Percentiles rank a stretch among this genome's conserved stretches.
Evolutionary conservation across 1,140 invertebrate species (phyloP).

Genomic region (Metopolophium dirhodum): DNA sequence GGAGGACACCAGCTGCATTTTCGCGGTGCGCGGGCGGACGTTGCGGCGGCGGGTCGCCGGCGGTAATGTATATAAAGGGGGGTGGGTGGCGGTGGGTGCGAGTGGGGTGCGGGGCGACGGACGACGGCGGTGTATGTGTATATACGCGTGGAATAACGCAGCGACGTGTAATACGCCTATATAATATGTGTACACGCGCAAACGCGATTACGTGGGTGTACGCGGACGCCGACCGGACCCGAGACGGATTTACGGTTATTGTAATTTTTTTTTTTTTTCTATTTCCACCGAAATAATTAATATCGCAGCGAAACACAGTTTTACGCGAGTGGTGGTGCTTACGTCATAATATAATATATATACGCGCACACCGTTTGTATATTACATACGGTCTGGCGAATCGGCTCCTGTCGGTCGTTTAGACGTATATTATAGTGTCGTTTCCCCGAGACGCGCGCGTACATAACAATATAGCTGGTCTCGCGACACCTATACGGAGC

Average conservation of each 20-base stretch:
- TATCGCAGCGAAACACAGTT: not conserved
- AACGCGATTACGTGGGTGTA: constrained; percentile 1
- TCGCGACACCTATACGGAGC: not conserved
- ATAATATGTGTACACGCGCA: not conserved
- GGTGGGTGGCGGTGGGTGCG: not conserved
- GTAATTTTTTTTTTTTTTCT: not conserved
- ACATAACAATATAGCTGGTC: not conserved
- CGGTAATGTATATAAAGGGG: not conserved
- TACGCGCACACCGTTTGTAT: not conserved
- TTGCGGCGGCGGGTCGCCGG: not conserved
- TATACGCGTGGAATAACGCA: not conserved
- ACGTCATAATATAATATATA: not conserved
- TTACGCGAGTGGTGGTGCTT: too few relatives aligned
- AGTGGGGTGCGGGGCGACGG: too few relatives aligned
- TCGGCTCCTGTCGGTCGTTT: not conserved
- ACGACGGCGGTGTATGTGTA: not conserved
- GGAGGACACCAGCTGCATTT: constrained; percentile 26
- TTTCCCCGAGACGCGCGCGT: not conserved
- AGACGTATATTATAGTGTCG: too few relatives aligned
- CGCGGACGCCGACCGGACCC: not conserved
- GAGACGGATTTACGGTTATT: not conserved
- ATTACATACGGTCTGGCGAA: not conserved
- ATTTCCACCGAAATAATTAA: not conserved
- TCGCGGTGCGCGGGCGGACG: not conserved
- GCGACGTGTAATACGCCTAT: not conserved